Conservation (phyloP, 2,797 vertebrate species). For the Rachycentron canadum region DNA sequence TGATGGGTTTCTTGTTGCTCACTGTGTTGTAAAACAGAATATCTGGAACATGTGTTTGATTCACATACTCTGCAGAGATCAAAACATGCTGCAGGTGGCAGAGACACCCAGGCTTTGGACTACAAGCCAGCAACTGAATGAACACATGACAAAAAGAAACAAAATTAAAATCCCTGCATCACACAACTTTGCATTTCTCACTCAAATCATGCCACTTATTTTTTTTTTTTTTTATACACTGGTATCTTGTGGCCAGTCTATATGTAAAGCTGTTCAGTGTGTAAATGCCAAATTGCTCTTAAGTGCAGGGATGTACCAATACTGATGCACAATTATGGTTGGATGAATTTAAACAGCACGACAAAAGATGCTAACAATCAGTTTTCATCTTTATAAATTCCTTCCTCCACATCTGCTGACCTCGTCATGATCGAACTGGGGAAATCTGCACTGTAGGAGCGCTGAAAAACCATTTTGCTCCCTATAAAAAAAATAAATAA, state of each 20-base stretch:
- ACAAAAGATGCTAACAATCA: not conserved
- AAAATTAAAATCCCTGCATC: constrained; percentile 73
- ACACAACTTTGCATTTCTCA: constrained; percentile 58
- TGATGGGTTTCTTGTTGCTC: constrained; percentile 26
- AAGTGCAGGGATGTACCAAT: constrained; percentile 18
- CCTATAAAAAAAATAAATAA: too few relatives aligned
- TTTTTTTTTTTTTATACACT: not conserved
- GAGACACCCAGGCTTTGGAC: constrained; percentile 81
- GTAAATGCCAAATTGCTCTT: not conserved
- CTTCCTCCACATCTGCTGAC: constrained; percentile 11
- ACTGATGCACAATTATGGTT: not conserved
- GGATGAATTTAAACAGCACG: not conserved
- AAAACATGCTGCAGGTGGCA: constrained; percentile 83
- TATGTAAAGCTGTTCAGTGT: not conserved
- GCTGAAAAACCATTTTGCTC: not conserved
- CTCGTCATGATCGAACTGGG: not conserved
- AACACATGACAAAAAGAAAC: constrained; percentile 82
- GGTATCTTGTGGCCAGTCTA: not conserved
- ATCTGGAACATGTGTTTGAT: constrained; percentile 78
- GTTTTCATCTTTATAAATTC: not conserved
- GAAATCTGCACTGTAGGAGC: not conserved
- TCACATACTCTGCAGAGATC: constrained; percentile 84
- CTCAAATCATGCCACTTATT: constrained; percentile 36
- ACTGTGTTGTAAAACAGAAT: constrained; percentile 67
- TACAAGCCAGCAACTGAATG: constrained; percentile 85